A percentile compares a stretch with the other conserved stretches of the same genome.
Evolutionary conservation across 2,113 vertebrate genomes (phyloP).

Genomic region (Podocnemis expansa): DNA sequence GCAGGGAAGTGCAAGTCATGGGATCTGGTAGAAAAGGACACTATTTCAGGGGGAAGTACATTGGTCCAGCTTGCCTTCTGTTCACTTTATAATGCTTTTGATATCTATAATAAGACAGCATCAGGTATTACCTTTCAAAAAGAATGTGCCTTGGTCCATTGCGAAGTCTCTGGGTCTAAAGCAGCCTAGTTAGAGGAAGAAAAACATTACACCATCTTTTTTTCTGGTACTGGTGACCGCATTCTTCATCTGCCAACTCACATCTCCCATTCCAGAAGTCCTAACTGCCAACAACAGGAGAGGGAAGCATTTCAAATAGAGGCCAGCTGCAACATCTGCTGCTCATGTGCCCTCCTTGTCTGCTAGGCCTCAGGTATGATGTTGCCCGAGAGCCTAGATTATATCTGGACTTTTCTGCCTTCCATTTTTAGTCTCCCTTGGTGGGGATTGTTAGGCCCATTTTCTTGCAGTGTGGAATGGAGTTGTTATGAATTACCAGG

Average conservation of each 20-base stretch:
- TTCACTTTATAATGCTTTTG: too few species aligned
- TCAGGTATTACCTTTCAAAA: too few species aligned
- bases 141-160: too few species aligned
- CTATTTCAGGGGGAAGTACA: too few species aligned
- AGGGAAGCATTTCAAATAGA: fast-evolving
- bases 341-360: not conserved
- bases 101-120: too few species aligned
- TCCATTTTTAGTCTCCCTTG: fast-evolving
- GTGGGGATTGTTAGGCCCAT: not conserved
- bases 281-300: fast-evolving
- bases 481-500: not conserved
- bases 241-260: not conserved
- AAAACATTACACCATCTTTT: too few species aligned
- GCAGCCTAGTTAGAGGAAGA: too few species aligned
- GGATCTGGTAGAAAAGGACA: too few species aligned
- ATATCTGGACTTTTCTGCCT: not conserved
- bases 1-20: too few species aligned
- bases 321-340: not conserved
- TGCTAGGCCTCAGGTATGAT: not conserved
- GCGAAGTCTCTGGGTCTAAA: too few species aligned
- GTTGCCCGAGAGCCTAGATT: not conserved
- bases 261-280: not conserved
- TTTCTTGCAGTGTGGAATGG: not conserved
- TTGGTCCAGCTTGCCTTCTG: too few species aligned
- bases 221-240: not conserved